These are phyloP conservation scores for Bradypus variegatus DNA, from an alignment of 2,797 vertebrate genomes.

Conservation along the genomic window DNA sequence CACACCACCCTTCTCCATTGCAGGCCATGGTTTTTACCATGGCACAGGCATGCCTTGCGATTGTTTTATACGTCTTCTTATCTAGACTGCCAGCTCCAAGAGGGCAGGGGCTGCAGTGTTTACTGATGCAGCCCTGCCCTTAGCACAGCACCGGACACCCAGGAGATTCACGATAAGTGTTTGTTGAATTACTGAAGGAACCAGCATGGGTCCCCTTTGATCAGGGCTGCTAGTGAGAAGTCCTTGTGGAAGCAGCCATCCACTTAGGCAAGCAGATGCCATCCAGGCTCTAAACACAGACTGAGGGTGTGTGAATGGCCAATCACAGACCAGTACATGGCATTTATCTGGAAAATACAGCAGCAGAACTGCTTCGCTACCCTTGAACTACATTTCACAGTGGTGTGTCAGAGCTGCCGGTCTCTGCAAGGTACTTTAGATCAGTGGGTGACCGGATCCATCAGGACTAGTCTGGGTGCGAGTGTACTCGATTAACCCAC, in stretches of 20 bases:
- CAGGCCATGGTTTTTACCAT: fast-evolving
- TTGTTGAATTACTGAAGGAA: background rate
- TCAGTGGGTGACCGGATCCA: background rate
- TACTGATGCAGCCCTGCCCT: background rate
- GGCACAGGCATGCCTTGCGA: fast-evolving
- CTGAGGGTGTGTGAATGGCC: background rate
- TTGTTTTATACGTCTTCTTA: background rate
- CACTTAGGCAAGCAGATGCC: fast-evolving
- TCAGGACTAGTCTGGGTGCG: background rate
- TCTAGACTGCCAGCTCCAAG: background rate
- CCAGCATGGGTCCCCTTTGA: background rate
- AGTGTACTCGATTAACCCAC: background rate
- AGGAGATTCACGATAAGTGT: background rate
- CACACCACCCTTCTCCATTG: fast-evolving
- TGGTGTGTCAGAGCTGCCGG: background rate
- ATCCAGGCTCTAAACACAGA: background rate
- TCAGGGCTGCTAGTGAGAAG: background rate
- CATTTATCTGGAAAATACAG: background rate
- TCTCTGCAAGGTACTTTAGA: background rate
- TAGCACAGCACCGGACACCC: too few relatives aligned
- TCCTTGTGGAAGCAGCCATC: background rate
- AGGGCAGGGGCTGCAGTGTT: background rate
- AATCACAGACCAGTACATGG: fast-evolving
- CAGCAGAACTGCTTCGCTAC: background rate
- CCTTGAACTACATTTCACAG: background rate